Evolutionary conservation across 1,140 invertebrate genomes (phyloP).

Genomic region (Drosophila nasuta): DNA sequence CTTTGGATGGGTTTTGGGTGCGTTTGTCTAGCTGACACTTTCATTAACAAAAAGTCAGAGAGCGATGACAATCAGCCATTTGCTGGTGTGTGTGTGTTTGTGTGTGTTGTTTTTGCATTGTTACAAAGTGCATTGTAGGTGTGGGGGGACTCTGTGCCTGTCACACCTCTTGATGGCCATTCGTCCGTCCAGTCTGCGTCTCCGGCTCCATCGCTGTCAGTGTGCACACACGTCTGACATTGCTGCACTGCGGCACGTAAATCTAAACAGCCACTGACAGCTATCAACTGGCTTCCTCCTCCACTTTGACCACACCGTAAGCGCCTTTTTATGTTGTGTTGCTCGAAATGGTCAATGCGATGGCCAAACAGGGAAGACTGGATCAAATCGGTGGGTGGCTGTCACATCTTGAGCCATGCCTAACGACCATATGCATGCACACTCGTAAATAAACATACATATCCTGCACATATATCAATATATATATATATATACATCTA

Average conservation of each 20-base stretch:
- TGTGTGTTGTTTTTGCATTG: constrained; percentile 71
- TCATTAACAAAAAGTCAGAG: constrained; percentile 81
- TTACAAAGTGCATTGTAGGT: constrained; percentile 68
- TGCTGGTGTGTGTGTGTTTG: constrained; percentile 15
- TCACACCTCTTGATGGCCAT: constrained; percentile 58
- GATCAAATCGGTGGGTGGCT: constrained; percentile 24
- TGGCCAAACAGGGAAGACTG: not conserved
- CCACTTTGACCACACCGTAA: constrained; percentile 23
- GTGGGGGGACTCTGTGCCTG: constrained; percentile 17
- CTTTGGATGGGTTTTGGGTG: constrained; percentile 29
- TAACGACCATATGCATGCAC: constrained; percentile 24
- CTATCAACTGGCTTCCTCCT: constrained; percentile 62
- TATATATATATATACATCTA: constrained; percentile 13
- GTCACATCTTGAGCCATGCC: constrained; percentile 67
- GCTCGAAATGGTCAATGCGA: constrained; percentile 54
- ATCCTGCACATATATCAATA: constrained; percentile 65
- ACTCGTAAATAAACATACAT: constrained; percentile 21
- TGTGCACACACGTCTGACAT: constrained; percentile 51
- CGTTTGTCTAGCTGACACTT: constrained; percentile 81
- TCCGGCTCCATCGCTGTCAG: constrained; percentile 7
- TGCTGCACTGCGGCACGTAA: constrained; percentile 80
- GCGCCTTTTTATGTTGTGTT: constrained; percentile 67
- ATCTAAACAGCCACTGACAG: constrained; percentile 81
- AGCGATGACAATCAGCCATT: constrained; percentile 67
- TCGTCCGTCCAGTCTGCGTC: constrained; percentile 38